These are phyloP conservation scores for Melieria omissa DNA, from an alignment of 2,888 invertebrate genomes.

Conservation along the genomic window DNA sequence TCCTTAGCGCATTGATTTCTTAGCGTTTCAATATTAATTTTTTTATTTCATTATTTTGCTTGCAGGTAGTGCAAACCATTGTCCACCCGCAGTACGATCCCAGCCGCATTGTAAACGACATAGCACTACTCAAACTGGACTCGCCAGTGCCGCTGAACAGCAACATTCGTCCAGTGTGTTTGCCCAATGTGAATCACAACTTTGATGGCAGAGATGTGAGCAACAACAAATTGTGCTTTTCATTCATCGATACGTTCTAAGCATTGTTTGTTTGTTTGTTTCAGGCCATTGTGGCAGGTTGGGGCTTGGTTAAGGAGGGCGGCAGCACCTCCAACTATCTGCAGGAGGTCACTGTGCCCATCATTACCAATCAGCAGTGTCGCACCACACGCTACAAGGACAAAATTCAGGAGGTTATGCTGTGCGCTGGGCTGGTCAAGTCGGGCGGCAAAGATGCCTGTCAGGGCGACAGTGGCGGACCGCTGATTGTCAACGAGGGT, in stretches of 20 bases:
- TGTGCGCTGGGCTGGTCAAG: conserved; percentile 62
- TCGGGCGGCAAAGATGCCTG: conserved; percentile 65
- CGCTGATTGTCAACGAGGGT: conserved; percentile 58
- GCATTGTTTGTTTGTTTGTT: neutral
- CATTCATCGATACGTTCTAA: neutral
- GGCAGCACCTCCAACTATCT: conserved; percentile 59
- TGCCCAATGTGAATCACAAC: conserved; percentile 58
- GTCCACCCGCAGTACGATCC: conserved; percentile 59
- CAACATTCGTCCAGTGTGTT: conserved; percentile 60
- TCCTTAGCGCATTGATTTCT: too few relatives aligned
- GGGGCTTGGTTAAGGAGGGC: conserved; percentile 61
- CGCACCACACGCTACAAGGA: conserved; percentile 59
- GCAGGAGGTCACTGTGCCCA: conserved; percentile 62
- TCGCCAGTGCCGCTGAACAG: conserved; percentile 54
- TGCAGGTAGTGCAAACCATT: conserved; percentile 50
- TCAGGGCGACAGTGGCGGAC: conserved; percentile 66
- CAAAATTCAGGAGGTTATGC: conserved; percentile 63
- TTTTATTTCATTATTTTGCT: neutral
- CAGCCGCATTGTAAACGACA: conserved; percentile 59
- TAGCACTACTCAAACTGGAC: conserved; percentile 60
- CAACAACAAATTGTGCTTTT: neutral
- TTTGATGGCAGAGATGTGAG: conserved; percentile 59
- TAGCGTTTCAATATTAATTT: too few relatives aligned
- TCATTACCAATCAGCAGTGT: conserved; percentile 61
- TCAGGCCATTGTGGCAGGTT: conserved; percentile 63